Percentiles rank a stretch among this genome's conserved stretches.
Evolutionary conservation across 2,888 invertebrate genomes (phyloP).

Genomic region (Strigamia maritima): DNA sequence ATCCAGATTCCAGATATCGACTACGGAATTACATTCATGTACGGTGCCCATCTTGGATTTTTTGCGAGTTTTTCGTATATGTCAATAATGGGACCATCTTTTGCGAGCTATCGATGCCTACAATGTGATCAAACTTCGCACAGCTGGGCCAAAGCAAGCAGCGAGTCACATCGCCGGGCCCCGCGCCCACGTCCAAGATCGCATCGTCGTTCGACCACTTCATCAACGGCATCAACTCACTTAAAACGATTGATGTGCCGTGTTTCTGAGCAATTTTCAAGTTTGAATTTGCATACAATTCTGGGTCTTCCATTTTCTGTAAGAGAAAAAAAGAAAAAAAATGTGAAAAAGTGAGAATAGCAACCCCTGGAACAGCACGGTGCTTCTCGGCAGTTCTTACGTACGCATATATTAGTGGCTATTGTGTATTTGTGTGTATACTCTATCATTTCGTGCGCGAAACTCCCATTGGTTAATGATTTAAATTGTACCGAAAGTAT

Average conservation of each 20-base stretch:
- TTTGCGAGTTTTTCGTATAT: slow-evolving; percentile 64
- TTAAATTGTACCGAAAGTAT: no score
- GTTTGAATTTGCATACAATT: slow-evolving; percentile 63
- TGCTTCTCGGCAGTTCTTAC: no score
- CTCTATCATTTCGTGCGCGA: no score
- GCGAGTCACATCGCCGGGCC: slow-evolving; percentile 68
- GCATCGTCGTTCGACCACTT: slow-evolving; percentile 57
- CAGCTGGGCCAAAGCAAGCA: slow-evolving; percentile 61
- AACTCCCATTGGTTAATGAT: no score
- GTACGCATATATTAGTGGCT: no score
- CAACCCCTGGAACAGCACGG: no score
- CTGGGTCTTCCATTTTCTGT: no score
- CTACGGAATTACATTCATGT: slow-evolving; percentile 64
- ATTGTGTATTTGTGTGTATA: no score
- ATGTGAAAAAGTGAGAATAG: no score
- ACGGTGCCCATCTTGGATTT: no score
- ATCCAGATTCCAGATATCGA: no score
- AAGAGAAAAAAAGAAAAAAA: no score
- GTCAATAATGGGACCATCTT: slow-evolving; percentile 69
- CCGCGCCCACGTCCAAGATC: slow-evolving; percentile 65
- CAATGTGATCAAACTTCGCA: slow-evolving; percentile 48
- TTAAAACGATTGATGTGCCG: slow-evolving; percentile 63
- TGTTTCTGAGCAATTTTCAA: slow-evolving; percentile 66
- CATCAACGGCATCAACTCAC: slow-evolving; percentile 62
- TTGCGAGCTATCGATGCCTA: slow-evolving; percentile 68